phyloP scores from a whole-genome alignment of 1,140 invertebrate genomes.

The Eumaeus atala region DNA sequence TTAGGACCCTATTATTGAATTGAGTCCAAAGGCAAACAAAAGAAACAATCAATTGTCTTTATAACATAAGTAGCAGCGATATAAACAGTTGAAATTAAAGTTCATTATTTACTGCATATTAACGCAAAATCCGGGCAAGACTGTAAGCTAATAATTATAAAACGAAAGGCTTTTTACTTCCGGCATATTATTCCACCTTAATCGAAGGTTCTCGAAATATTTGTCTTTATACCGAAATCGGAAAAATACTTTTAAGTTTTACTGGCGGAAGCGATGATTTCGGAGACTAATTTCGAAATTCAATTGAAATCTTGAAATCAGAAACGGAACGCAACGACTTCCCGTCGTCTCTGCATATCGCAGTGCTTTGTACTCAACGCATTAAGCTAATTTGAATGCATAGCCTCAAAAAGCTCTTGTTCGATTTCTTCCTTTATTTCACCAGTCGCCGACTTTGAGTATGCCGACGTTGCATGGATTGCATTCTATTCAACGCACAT shows the following conservation, averaged over 20 bases:
- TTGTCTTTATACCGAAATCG: not conserved
- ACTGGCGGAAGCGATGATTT: slow-evolving; percentile 21
- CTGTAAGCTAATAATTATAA: no score
- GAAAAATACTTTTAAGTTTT: slow-evolving; percentile 14
- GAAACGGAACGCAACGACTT: slow-evolving; percentile 37
- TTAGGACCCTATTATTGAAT: no score
- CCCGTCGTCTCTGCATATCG: slow-evolving; percentile 53
- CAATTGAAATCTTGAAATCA: slow-evolving; percentile 46
- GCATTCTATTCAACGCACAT: slow-evolving; percentile 53
- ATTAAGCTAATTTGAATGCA: slow-evolving; percentile 73
- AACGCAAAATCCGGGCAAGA: no score
- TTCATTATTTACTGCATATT: no score
- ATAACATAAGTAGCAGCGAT: no score
- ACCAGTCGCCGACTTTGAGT: slow-evolving; percentile 47
- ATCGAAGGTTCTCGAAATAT: no score
- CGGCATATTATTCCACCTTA: no score
- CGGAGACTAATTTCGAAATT: slow-evolving; percentile 36
- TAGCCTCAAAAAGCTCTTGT: slow-evolving; percentile 66
- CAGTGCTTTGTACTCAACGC: slow-evolving; percentile 60
- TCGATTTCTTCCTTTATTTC: slow-evolving; percentile 58
- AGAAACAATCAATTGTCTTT: no score
- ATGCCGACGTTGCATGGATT: slow-evolving; percentile 42
- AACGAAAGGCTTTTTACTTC: no score
- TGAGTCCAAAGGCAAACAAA: no score
- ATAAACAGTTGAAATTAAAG: no score